Evolutionary conservation across 2,797 vertebrate species (phyloP), one percentile per base, ranked within the genome.

Genomic region (Dermochelys coriacea): DNA sequence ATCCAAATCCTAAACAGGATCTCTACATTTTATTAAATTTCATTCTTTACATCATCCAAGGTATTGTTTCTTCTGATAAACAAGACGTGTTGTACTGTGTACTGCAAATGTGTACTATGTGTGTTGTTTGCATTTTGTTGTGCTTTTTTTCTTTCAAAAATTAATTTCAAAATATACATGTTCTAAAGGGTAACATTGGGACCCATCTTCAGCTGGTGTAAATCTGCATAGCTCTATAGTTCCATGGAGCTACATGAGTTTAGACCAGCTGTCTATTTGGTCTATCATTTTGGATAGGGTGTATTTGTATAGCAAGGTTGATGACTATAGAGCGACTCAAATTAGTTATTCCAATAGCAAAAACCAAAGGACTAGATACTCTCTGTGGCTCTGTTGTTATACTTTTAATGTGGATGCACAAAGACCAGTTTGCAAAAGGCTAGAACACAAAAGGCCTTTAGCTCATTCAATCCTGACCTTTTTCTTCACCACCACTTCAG

Each of bases 401-500:
- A 89, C 27, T 74, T 59, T 93, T 59, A 90, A 89, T 5, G 18
- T 41, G 95, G 80, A 93, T 84, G 88, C 82, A 92, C 1, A 95
- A 84, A 94, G 89, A 93, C 51, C 64, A 59, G 88, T 97, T 88
- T 90, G 87, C 88, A 91, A 45, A 80, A 94, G 80, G 59, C 82
- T 52, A 89, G 89, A 89, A 89, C 91, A 93, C 81, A 89, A 95
- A 54, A 54, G 52, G 88, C 64, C 47, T 93, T 84, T 68, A 81
- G 34, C 19, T 91, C 19, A 1, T 85, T 91, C 54, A 94, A 90
- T 79, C 34, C 84, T 93, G 64, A 21, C 52, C 0, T 96, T 98
- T 97, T 96, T 86, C 87, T 92, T 89, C 61, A 85, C 89, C 74
- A 55, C 51, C 89, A 87, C 91, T 97, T 95, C 95, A 94, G 9